Percentiles rank a stretch among this genome's conserved stretches.
Conservation (phyloP, 2,113 vertebrate species). For the Trogon melanurus region DNA sequence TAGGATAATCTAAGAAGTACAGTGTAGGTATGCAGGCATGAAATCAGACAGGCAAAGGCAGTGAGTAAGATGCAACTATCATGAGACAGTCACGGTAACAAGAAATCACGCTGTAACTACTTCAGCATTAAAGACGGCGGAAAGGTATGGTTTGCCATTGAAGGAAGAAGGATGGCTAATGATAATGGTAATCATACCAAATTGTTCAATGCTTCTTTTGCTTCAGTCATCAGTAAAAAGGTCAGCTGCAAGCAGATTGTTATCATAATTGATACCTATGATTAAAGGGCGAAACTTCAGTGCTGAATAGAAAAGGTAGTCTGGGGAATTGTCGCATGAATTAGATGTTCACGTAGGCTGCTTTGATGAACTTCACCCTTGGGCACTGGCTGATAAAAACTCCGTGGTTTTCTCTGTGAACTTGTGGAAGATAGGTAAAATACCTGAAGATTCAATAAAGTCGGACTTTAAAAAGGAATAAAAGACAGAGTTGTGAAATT, state of each 20-base stretch:
- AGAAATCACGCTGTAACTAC: background rate
- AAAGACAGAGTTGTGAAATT: background rate
- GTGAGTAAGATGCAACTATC: background rate
- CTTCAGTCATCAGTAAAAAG: background rate
- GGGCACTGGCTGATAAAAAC: background rate
- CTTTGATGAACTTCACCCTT: background rate
- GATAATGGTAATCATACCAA: background rate
- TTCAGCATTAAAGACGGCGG: background rate
- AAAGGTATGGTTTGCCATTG: background rate
- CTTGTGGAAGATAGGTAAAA: background rate
- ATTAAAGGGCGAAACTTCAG: background rate
- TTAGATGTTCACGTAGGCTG: background rate
- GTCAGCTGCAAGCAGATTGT: background rate
- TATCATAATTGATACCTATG: background rate
- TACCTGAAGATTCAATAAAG: background rate
- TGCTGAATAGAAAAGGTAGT: background rate
- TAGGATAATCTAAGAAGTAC: background rate
- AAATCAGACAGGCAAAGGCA: background rate
- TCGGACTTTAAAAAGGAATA: background rate
- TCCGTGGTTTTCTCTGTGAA: background rate
- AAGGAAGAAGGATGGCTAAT: background rate
- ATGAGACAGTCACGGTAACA: background rate
- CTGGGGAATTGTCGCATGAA: background rate
- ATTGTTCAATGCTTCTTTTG: background rate
- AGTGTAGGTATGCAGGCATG: background rate